Base-by-base conservation (phyloP, 2,113 vertebrate species). In the Elephas maximus region DNA sequence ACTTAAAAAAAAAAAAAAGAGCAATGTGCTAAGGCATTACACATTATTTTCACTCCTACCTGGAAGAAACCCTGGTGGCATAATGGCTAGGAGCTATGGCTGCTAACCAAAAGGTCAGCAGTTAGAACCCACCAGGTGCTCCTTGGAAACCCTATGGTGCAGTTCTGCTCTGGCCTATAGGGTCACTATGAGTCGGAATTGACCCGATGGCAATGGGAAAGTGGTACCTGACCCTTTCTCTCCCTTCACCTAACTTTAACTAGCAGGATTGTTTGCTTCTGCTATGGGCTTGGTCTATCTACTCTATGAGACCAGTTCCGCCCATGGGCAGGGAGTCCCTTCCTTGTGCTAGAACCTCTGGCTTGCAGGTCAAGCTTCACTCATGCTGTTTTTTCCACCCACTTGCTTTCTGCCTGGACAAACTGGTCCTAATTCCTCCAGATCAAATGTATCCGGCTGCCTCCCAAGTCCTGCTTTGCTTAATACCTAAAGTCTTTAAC, bases 341-440 rank as follows among this genome's bases (percentile, higher is more conserved):
- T 94, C 71, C 33, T 90, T 14, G 28, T 18, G 41, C 51, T 79
- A 87, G n/a, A 90, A 53, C 24, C 57, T 90, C 71, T 94, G 85
- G 18, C 63, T 95, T 90, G 85, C 57, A 60, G n/a, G 30, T 80
- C 20, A 77, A 67, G 73, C 41, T 81, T 84, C 44, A 67, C 74
- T 88, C 51, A 9, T 30, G 18, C 26, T 67, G 28, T 60, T 78
- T 71, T 41, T 18, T 51, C 33, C 11, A n/a, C 8, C 17, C 17
- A 33, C 60, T 87, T 77, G 60, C 82, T 90, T 88, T 44, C 33
- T 67, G 18, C n/a, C 67, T 65, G 65, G 67, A 94, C 69, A 74
- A 57, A 45, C 4, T 45, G 37, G 73, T 89, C 37, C 37, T 8
- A 8, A 0, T 26, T 69, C 37, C 67, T 82, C 86, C 20, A 15